phyloP scores from a whole-genome alignment of 2,797 vertebrate genomes.

The Knipowitschia caucasica region DNA sequence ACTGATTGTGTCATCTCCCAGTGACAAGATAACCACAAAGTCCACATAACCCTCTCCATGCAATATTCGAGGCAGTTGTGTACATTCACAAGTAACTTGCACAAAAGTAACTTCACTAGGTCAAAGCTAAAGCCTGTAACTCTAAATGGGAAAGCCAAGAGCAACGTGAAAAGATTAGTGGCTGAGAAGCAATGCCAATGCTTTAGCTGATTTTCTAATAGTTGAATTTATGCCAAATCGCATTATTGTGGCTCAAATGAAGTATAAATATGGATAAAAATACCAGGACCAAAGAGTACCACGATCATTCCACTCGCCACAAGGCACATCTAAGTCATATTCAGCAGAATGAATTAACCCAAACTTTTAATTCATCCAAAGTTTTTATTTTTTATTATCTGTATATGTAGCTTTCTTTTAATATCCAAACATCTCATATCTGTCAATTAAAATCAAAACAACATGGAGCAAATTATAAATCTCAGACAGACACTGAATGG shows the following conservation, averaged over 20 bases:
- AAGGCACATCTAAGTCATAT: conserved; percentile 1
- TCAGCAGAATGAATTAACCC: too few species aligned
- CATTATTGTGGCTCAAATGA: conserved; percentile 47
- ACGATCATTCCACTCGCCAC: neutral
- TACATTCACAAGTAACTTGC: conserved; percentile 21
- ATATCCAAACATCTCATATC: too few species aligned
- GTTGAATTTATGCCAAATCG: conserved; percentile 42
- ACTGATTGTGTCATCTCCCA: conserved; percentile 54
- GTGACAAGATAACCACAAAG: conserved; percentile 50
- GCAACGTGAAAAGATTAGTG: conserved; percentile 47
- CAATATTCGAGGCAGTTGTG: conserved; percentile 44
- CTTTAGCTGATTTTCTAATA: conserved; percentile 48
- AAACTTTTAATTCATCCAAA: too few species aligned
- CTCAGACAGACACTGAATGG: conserved; percentile 59
- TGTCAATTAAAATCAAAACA: too few species aligned
- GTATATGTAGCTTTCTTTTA: too few species aligned
- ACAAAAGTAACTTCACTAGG: conserved; percentile 32
- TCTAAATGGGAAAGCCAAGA: conserved; percentile 36
- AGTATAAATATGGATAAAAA: conserved; percentile 13
- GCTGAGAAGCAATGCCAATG: conserved; percentile 28
- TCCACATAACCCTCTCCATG: conserved; percentile 32
- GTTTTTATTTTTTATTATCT: too few species aligned
- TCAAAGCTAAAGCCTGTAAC: conserved; percentile 45
- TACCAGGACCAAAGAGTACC: neutral
- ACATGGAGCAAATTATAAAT: too few species aligned